Base-by-base conservation (phyloP, 1,140 invertebrate genomes). In the Heliconius nattereri region DNA sequence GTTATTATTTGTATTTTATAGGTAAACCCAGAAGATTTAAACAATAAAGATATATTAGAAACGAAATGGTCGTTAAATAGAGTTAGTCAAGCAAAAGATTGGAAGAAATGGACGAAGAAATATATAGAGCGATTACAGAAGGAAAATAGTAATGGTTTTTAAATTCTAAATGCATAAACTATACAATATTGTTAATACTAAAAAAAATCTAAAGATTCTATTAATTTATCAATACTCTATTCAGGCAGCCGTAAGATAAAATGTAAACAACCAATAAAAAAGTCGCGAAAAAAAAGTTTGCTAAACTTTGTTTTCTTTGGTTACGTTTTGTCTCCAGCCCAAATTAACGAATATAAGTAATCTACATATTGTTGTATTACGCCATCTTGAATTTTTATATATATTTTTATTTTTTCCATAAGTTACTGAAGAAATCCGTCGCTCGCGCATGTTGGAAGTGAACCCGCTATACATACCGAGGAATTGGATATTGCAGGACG, bases 401-500 rank as follows among this genome's bases (percentile, higher is more conserved):
- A 8, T n/a, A 9, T 8, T 9, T 57, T n/a, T 57, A 13, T 13
- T 66, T 13, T 2, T 57, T 57, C n/a, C 3, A 23, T 66, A 23
- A 92, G 90, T 93, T n/a, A 79, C 3, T 2, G 89, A 91, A 35
- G 92, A 95, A 35, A 80, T 92, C n/a, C 91, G 96, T 73, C 85
- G 90, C 1, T 60, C 86, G 26, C 95, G 95, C 87, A 96, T 96
- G 96, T 87, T 94, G 40, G 78, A 82, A 60, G 94, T 94, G 52
- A 97, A 97, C 89, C 96, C 96, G 0, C 82, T 95, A 52, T 96
- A 96, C 85, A 93, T 97, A 23, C 92, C 97, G 2, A 91, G 96
- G 32, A 97, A 97, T 86, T 96, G 96, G 94, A 96, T 97, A 60
- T 93, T 96, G 29, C 96, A 97, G 85, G 94, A 96, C 78, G 96